phyloP scores from a whole-genome alignment of 1,140 invertebrate genomes.

The Bombus waltoni region DNA sequence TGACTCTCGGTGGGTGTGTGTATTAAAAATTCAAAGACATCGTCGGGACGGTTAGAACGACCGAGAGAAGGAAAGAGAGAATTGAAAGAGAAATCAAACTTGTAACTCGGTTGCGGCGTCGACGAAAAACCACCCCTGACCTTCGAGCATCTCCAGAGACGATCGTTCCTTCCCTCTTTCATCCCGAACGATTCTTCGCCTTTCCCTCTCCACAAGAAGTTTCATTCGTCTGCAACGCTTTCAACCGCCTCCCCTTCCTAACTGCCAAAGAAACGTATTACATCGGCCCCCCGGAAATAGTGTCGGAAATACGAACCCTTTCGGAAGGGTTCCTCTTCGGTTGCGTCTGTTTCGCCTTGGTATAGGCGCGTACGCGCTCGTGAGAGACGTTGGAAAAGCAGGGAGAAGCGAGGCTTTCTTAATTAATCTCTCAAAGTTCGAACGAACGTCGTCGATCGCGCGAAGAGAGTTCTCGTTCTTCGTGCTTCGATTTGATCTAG shows the following conservation, averaged over 20 bases:
- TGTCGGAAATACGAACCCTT: background rate
- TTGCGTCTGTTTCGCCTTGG: background rate
- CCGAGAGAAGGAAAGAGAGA: background rate
- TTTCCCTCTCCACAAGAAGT: conserved; percentile 56
- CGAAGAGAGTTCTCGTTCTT: background rate
- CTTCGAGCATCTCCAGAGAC: conserved; percentile 50
- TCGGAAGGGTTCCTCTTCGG: background rate
- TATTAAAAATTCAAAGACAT: conserved; percentile 41
- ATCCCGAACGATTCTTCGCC: conserved; percentile 41
- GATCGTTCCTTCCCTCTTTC: conserved; percentile 34
- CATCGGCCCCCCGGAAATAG: conserved; percentile 2
- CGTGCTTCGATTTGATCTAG: background rate
- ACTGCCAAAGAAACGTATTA: conserved; percentile 37
- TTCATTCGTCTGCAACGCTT: conserved; percentile 48
- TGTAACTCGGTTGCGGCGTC: conserved; percentile 38
- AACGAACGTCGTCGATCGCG: background rate
- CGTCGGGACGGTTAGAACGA: background rate
- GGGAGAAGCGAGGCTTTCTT: background rate
- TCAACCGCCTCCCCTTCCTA: background rate
- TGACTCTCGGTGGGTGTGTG: too few species aligned
- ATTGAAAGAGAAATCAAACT: conserved; percentile 36
- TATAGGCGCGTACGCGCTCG: background rate
- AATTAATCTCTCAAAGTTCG: background rate
- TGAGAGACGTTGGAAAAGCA: background rate
- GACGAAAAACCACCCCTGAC: conserved; percentile 63